Conservation (phyloP, 2,797 vertebrate species). For the Sebastes iracundus region DNA sequence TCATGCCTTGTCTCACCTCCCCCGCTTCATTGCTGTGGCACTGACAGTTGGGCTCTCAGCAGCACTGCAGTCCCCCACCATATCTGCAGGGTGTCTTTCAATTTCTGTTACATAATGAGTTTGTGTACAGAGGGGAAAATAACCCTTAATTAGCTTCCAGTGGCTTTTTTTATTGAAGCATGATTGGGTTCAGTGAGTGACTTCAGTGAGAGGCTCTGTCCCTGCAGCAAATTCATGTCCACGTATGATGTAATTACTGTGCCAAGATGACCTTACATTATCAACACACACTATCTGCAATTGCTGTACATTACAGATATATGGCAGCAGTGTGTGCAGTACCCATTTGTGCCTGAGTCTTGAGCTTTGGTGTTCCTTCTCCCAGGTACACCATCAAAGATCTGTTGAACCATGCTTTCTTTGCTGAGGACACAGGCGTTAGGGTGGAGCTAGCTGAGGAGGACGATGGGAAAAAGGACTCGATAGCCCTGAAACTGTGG, state of each 20-base stretch:
- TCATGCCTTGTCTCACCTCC: slow-evolving; percentile 20
- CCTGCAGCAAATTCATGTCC: background rate
- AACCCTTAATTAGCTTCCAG: slow-evolving; percentile 19
- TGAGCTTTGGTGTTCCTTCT: slow-evolving; percentile 15
- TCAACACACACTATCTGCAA: background rate
- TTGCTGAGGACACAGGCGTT: slow-evolving; percentile 98
- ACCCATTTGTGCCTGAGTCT: background rate
- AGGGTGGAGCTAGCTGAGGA: slow-evolving; percentile 98
- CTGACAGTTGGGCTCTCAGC: slow-evolving; percentile 55
- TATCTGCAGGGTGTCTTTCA: slow-evolving; percentile 52
- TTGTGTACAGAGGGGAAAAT: slow-evolving; percentile 36
- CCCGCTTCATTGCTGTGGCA: slow-evolving; percentile 19
- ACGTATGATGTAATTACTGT: slow-evolving; percentile 2
- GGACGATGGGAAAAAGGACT: slow-evolving; percentile 94
- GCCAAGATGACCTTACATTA: background rate
- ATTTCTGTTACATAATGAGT: slow-evolving; percentile 49
- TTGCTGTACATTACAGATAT: background rate
- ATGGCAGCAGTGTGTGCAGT: background rate
- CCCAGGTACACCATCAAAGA: slow-evolving; percentile 97
- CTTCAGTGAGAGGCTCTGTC: slow-evolving; percentile 10
- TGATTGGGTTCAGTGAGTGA: slow-evolving; percentile 11
- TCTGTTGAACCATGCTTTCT: slow-evolving; percentile 96
- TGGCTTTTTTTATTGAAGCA: background rate
- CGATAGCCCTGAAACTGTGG: slow-evolving; percentile 97
- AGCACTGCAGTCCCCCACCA: slow-evolving; percentile 41